Conservation (phyloP, 1,140 invertebrate genomes). For the Pararge aegeria region DNA sequence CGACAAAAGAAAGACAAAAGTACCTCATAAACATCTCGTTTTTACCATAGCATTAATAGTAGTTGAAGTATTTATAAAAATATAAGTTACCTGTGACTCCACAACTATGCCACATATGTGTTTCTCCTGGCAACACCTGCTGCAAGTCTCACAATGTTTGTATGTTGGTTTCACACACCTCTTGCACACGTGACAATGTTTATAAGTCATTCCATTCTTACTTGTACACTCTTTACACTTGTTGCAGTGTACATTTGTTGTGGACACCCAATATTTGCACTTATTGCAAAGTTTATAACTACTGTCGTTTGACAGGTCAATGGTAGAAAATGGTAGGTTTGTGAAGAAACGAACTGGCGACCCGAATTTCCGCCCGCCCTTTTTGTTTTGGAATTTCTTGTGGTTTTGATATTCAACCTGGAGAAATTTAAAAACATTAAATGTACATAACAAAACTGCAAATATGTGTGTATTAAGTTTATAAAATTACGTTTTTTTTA, state of each 20-base stretch:
- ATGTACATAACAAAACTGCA: no score
- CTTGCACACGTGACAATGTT: conserved; percentile 88
- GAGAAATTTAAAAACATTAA: conserved; percentile 5
- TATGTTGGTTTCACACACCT: conserved; percentile 91
- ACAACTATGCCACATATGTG: conserved; percentile 82
- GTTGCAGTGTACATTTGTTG: conserved; percentile 88
- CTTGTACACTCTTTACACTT: conserved; percentile 88
- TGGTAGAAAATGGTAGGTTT: conserved; percentile 83
- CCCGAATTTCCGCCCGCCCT: conserved; percentile 76
- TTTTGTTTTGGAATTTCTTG: conserved; percentile 81
- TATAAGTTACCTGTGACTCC: conserved; percentile 57
- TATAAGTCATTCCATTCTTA: conserved; percentile 89
- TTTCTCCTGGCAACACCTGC: conserved; percentile 82
- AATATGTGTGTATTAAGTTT: no score
- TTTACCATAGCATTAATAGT: not conserved
- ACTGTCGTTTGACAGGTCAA: conserved; percentile 81
- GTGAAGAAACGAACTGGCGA: conserved; percentile 93
- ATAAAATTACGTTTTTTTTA: no score
- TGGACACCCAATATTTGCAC: conserved; percentile 86
- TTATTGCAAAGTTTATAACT: conserved; percentile 87
- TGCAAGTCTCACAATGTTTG: conserved; percentile 87
- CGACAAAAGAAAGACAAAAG: no score
- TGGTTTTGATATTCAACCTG: conserved; percentile 86
- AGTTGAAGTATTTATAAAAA: not conserved
- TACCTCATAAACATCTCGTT: no score